These are phyloP conservation scores for Eupithecia inturbata DNA, from an alignment of 2,888 invertebrate species.

Conservation along the genomic window DNA sequence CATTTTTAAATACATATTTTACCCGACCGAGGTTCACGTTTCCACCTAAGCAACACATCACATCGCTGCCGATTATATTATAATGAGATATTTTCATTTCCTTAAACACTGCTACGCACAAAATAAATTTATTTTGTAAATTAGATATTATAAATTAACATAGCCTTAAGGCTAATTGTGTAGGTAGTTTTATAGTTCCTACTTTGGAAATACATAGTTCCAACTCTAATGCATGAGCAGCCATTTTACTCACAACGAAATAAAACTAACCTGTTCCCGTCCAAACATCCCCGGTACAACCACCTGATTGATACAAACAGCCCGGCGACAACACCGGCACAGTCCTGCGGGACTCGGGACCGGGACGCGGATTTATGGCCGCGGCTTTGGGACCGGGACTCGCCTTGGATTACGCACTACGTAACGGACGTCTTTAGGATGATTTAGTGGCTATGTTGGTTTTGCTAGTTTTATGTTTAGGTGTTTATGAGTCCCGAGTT, in stretches of 20 bases:
- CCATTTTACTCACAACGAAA: background rate
- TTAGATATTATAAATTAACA: too few relatives aligned
- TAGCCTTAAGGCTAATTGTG: too few relatives aligned
- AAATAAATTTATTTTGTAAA: too few relatives aligned
- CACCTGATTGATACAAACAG: conserved; percentile 4
- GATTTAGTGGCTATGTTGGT: background rate
- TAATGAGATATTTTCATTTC: too few relatives aligned
- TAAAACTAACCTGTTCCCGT: background rate
- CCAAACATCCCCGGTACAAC: background rate
- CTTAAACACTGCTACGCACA: too few relatives aligned
- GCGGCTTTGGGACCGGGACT: background rate
- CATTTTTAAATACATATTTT: background rate
- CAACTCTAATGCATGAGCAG: too few relatives aligned
- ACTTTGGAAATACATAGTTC: too few relatives aligned
- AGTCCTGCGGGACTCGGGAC: background rate
- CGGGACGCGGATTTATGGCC: background rate
- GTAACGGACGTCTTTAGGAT: conserved; percentile 1
- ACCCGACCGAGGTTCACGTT: background rate
- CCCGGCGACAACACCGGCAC: background rate
- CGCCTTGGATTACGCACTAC: conserved; percentile 1
- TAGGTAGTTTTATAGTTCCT: too few relatives aligned
- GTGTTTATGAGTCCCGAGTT: background rate
- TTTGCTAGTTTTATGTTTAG: background rate
- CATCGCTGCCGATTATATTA: background rate
- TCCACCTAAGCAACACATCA: background rate